Conservation (phyloP, 2,888 invertebrate genomes). For the Apotomis turbidana region DNA sequence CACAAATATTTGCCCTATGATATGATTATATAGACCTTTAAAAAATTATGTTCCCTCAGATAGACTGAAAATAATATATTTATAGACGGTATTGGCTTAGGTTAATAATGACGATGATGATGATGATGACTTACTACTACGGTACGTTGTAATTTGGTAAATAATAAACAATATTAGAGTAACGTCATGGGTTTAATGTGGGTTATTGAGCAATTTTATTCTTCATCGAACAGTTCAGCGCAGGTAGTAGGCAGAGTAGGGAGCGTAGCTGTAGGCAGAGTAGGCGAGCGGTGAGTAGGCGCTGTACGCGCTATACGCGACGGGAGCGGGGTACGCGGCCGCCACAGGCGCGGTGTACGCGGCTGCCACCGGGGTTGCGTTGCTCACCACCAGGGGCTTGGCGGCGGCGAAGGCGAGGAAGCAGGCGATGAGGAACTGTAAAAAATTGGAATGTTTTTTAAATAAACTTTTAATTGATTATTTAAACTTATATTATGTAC, state of each 20-base stretch:
- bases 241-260: constrained; percentile 57
- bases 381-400: constrained; percentile 56
- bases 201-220: constrained; percentile 2
- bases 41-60: too few relatives aligned
- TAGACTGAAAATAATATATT: too few relatives aligned
- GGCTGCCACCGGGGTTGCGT: constrained; percentile 24
- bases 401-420: constrained; percentile 75
- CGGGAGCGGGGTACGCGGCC: constrained; percentile 57
- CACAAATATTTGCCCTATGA: too few relatives aligned
- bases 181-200: constrained; percentile 33
- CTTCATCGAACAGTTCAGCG: constrained; percentile 8
- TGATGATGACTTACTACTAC: too few relatives aligned
- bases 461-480: too few relatives aligned
- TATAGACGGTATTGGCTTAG: too few relatives aligned
- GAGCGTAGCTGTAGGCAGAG: constrained; percentile 60
- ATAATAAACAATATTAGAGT: neutral
- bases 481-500: too few relatives aligned
- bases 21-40: too few relatives aligned
- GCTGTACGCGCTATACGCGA: constrained; percentile 63
- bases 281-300: constrained; percentile 62
- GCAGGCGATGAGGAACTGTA: constrained; percentile 80
- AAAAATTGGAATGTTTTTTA: neutral
- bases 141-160: too few relatives aligned
- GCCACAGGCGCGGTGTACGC: constrained; percentile 38
- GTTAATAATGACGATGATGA: too few relatives aligned